Evolutionary conservation across 2,797 vertebrate genomes (phyloP).

Genomic region (Danio choprae): DNA sequence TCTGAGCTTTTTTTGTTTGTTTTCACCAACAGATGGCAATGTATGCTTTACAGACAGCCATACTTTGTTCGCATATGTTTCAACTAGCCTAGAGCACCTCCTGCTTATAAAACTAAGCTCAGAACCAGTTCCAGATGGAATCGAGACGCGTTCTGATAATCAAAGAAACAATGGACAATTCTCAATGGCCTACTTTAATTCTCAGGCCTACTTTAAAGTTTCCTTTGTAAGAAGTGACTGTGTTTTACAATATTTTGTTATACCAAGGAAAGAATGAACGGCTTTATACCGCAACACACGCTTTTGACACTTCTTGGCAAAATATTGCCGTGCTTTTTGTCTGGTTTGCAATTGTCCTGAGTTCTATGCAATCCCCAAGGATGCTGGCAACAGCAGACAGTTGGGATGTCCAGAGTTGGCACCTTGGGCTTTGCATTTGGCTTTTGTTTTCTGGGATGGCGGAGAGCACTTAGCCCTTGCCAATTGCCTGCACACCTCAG

Average conservation of each 20-base stretch:
- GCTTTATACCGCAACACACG: background rate
- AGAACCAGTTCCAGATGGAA: too few species aligned
- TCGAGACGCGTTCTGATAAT: too few species aligned
- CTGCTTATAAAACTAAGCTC: too few species aligned
- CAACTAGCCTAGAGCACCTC: too few species aligned
- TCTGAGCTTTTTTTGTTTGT: too few species aligned
- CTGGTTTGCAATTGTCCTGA: background rate
- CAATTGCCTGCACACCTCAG: constrained; percentile 41
- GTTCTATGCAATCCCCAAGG: constrained; percentile 8
- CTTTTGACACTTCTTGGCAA: background rate
- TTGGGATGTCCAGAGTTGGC: constrained; percentile 31
- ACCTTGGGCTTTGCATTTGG: constrained; percentile 41
- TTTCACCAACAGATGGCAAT: too few species aligned
- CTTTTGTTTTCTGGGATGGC: constrained; percentile 43
- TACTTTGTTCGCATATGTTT: too few species aligned
- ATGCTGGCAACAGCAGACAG: constrained; percentile 4
- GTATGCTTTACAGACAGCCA: too few species aligned
- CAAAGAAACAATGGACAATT: too few species aligned
- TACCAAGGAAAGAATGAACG: background rate
- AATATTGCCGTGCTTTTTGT: background rate
- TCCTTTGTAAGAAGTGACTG: background rate
- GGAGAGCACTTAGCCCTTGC: constrained; percentile 27
- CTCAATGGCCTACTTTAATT: too few species aligned
- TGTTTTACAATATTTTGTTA: background rate
- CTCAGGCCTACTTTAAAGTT: too few species aligned